Evolutionary conservation across 2,888 invertebrate genomes (phyloP).

Genomic region (Anagyrus pseudococci): DNA sequence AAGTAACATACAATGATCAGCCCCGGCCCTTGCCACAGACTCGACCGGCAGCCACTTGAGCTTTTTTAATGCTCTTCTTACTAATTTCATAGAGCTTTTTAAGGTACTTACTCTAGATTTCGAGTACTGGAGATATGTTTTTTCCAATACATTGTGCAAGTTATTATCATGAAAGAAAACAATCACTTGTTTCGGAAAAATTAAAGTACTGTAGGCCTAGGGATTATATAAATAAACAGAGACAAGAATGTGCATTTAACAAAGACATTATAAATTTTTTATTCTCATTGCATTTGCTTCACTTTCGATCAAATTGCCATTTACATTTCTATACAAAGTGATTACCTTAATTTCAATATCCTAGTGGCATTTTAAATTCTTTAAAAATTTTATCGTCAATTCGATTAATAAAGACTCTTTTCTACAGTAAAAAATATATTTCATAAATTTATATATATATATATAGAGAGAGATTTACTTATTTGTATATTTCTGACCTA

Average conservation of each 20-base stretch:
- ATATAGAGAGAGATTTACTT: neutral
- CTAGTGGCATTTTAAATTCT: conserved; percentile 19
- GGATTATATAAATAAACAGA: neutral
- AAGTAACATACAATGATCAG: no score
- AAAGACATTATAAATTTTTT: conserved; percentile 50
- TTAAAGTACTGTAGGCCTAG: no score
- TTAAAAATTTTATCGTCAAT: conserved; percentile 1
- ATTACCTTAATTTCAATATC: conserved; percentile 8
- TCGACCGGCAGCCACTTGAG: no score
- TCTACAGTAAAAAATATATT: conserved; percentile 32
- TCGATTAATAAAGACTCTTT: conserved; percentile 16
- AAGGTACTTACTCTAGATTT: neutral
- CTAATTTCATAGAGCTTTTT: no score
- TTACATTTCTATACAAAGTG: conserved; percentile 14
- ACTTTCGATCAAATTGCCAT: conserved; percentile 19
- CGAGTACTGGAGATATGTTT: neutral
- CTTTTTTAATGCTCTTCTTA: no score
- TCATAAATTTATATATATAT: conserved; percentile 17
- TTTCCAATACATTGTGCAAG: no score
- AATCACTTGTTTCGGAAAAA: no score
- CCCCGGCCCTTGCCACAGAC: no score
- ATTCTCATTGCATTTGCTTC: conserved; percentile 40
- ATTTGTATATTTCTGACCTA: conserved; percentile 5
- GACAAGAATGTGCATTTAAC: conserved; percentile 30
- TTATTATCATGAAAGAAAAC: neutral